These are phyloP conservation scores for Oncorhynchus keta DNA, from an alignment of 2,113 vertebrate species.

Conservation along the genomic window DNA sequence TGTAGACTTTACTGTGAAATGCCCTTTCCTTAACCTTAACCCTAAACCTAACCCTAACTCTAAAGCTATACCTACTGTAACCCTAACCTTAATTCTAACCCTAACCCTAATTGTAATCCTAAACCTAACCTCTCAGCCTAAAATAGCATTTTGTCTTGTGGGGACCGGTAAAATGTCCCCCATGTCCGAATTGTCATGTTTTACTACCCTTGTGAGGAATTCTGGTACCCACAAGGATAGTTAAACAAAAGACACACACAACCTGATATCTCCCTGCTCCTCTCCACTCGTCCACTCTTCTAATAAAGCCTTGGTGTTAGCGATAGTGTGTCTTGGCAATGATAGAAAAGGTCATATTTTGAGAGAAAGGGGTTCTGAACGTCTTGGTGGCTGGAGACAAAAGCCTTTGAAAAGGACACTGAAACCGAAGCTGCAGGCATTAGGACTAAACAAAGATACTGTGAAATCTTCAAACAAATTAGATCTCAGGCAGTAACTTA, in stretches of 20 bases:
- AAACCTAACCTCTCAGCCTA: too few species aligned
- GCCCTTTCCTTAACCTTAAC: too few species aligned
- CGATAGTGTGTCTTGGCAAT: constrained; percentile 64
- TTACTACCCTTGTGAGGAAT: too few species aligned
- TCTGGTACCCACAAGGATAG: too few species aligned
- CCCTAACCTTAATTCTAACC: too few species aligned
- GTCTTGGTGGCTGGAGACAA: constrained; percentile 42
- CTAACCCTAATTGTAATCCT: too few species aligned
- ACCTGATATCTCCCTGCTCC: not conserved
- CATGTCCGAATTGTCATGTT: too few species aligned
- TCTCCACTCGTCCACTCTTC: not conserved
- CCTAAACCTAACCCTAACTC: too few species aligned
- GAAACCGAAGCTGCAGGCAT: constrained; percentile 46
- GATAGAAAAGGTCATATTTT: constrained; percentile 68
- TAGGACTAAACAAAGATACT: constrained; percentile 56
- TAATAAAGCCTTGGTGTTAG: constrained; percentile 45
- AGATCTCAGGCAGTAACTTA: constrained; percentile 58
- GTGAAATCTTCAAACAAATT: constrained; percentile 65
- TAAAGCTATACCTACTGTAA: too few species aligned
- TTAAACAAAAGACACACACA: not conserved
- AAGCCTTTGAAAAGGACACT: constrained; percentile 50
- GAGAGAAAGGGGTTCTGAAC: constrained; percentile 44
- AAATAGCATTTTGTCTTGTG: too few species aligned
- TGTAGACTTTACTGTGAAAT: too few species aligned
- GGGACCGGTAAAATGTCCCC: not conserved